Evolutionary conservation across 2,888 invertebrate species (phyloP).

Genomic region (Conops quadrifasciatus): DNA sequence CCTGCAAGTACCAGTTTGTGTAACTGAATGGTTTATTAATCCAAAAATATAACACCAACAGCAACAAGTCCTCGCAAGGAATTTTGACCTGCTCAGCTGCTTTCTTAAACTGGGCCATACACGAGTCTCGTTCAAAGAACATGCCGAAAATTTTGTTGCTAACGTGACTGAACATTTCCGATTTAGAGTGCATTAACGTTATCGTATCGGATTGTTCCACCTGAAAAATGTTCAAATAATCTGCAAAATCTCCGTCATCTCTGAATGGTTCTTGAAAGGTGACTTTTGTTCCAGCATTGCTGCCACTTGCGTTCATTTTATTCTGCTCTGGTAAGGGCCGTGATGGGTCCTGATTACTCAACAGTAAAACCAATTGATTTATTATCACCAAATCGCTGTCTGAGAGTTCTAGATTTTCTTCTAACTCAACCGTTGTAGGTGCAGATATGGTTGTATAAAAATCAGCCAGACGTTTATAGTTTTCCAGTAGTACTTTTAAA

Average conservation of each 20-base stretch:
- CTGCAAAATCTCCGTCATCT: constrained; percentile 69
- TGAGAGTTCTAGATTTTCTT: constrained; percentile 51
- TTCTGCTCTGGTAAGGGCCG: constrained; percentile 23
- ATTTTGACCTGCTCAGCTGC: constrained; percentile 51
- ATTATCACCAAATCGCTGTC: constrained; percentile 69
- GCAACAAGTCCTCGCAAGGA: constrained; percentile 72
- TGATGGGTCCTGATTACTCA: constrained; percentile 49
- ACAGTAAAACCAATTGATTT: constrained; percentile 72
- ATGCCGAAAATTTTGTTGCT: constrained; percentile 56
- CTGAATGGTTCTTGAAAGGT: constrained; percentile 69
- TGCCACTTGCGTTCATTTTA: not conserved
- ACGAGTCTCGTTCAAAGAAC: constrained; percentile 60
- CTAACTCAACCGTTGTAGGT: constrained; percentile 44
- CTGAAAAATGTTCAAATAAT: constrained; percentile 61
- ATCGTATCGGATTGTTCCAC: constrained; percentile 54
- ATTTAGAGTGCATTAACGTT: constrained; percentile 59
- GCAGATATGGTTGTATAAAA: constrained; percentile 58
- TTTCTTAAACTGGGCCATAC: constrained; percentile 62
- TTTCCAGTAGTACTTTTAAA: constrained; percentile 50
- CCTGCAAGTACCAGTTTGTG: constrained; percentile 55
- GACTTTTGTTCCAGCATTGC: constrained; percentile 60
- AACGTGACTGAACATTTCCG: constrained; percentile 56
- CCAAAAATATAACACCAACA: constrained; percentile 77
- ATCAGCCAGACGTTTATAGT: constrained; percentile 56
- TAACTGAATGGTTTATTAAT: constrained; percentile 70